These are phyloP conservation scores for Cheirogaleus major DNA, from an alignment of 2,797 vertebrate species.

Conservation along the genomic window DNA sequence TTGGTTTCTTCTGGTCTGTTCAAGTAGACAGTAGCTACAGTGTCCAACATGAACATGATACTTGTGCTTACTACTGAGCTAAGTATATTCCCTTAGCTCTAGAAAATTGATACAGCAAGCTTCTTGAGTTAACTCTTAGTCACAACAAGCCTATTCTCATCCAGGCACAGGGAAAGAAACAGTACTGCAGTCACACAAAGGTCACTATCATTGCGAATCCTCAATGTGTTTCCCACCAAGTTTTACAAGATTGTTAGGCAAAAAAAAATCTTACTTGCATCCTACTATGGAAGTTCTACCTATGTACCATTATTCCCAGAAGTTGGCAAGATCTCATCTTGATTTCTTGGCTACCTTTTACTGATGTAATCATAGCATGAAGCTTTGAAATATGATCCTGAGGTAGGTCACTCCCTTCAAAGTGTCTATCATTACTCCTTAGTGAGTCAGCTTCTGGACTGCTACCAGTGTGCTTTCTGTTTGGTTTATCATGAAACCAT, in stretches of 20 bases:
- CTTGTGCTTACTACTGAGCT: slow-evolving; percentile 74
- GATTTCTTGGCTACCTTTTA: slow-evolving; percentile 73
- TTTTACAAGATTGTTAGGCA: neutral
- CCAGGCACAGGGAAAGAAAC: slow-evolving; percentile 12
- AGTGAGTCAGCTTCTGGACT: slow-evolving; percentile 74
- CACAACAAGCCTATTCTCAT: slow-evolving; percentile 47
- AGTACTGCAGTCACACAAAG: neutral
- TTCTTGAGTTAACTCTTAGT: slow-evolving; percentile 70
- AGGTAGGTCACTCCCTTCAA: slow-evolving; percentile 69
- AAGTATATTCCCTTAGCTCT: slow-evolving; percentile 76
- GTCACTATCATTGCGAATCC: slow-evolving; percentile 4
- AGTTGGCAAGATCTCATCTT: slow-evolving; percentile 68
- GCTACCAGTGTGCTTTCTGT: slow-evolving; percentile 56
- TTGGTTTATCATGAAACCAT: slow-evolving; percentile 61
- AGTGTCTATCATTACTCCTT: slow-evolving; percentile 72
- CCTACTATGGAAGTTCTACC: neutral
- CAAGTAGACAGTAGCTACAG: slow-evolving; percentile 70
- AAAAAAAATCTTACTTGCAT: slow-evolving; percentile 5
- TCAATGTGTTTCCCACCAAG: slow-evolving; percentile 27
- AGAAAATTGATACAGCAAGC: slow-evolving; percentile 68
- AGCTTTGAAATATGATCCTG: slow-evolving; percentile 76
- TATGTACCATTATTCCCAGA: slow-evolving; percentile 32
- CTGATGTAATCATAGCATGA: slow-evolving; percentile 72
- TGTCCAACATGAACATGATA: slow-evolving; percentile 75
- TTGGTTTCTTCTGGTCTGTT: slow-evolving; percentile 69